Evolutionary conservation across 2,797 vertebrate species (phyloP).

Genomic region (Spea hammondii): DNA sequence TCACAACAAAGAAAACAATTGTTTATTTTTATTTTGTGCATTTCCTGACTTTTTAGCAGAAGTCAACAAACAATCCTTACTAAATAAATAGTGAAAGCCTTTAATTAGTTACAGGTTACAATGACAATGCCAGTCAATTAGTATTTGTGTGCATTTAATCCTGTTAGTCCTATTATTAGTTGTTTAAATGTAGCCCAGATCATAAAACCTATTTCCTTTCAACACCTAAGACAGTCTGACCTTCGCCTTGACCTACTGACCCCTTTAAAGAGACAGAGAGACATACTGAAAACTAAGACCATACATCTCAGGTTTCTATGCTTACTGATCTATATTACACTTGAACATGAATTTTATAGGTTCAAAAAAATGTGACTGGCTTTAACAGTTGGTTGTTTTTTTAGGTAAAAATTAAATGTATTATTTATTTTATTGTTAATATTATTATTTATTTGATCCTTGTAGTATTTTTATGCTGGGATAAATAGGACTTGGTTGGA

Average conservation of each 20-base stretch:
- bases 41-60: not conserved
- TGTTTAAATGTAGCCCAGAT: slow-evolving; percentile 52
- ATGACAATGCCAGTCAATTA: slow-evolving; percentile 48
- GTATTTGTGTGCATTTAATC: slow-evolving; percentile 52
- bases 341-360: not conserved
- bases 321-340: not conserved
- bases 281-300: slow-evolving; percentile 32
- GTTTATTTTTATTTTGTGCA: not conserved
- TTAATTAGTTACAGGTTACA: slow-evolving; percentile 49
- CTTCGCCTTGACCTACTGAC: slow-evolving; percentile 44
- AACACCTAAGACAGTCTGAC: slow-evolving; percentile 51
- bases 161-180: slow-evolving; percentile 51
- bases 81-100: slow-evolving; percentile 25
- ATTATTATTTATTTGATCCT: too few species aligned
- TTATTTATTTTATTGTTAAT: too few species aligned
- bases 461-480: too few species aligned
- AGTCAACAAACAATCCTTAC: slow-evolving; percentile 13
- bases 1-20: not conserved
- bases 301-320: slow-evolving; percentile 28
- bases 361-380: not conserved
- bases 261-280: slow-evolving; percentile 42
- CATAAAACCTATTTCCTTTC: slow-evolving; percentile 53
- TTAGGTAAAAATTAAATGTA: too few species aligned
- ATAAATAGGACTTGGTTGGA: too few species aligned
- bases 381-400: too few species aligned